These are phyloP conservation scores for Xylota segnis DNA, from an alignment of 2,888 invertebrate species.

Conservation along the genomic window DNA sequence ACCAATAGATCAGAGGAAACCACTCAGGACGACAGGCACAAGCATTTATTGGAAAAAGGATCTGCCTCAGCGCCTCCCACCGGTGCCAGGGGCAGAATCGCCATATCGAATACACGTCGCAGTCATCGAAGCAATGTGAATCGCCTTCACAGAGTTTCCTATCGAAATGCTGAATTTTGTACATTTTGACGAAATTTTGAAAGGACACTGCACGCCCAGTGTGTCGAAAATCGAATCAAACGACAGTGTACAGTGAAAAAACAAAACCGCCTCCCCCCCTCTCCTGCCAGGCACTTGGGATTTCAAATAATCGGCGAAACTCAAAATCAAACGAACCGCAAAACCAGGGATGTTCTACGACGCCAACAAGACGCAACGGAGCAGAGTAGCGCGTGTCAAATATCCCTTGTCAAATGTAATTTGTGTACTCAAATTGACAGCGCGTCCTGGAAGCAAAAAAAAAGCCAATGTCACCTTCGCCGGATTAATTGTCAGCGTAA, in stretches of 20 bases:
- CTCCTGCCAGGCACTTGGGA: constrained; percentile 1
- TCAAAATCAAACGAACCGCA: constrained; percentile 8
- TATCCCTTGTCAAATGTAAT: constrained; percentile 42
- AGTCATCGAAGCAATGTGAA: constrained; percentile 73
- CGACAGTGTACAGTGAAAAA: background rate
- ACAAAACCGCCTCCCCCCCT: background rate
- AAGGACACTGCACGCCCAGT: constrained; percentile 22
- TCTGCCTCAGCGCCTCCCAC: constrained; percentile 71
- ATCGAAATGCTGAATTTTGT: constrained; percentile 78
- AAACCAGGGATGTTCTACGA: constrained; percentile 18
- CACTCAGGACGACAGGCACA: constrained; percentile 77
- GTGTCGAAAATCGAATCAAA: background rate
- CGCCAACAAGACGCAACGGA: constrained; percentile 18
- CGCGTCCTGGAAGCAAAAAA: background rate
- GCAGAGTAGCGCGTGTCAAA: constrained; percentile 39
- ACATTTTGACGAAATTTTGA: constrained; percentile 75
- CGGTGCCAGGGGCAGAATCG: constrained; percentile 73
- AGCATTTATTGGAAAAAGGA: constrained; percentile 50
- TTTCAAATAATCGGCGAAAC: too few relatives aligned
- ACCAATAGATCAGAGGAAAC: constrained; percentile 80
- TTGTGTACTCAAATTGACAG: constrained; percentile 42
- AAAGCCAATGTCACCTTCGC: constrained; percentile 2
- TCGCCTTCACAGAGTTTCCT: constrained; percentile 76
- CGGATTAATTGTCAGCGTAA: constrained; percentile 22
- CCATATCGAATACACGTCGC: constrained; percentile 79